Conservation (phyloP, 2,113 vertebrate genomes). For the Guaruba guarouba region DNA sequence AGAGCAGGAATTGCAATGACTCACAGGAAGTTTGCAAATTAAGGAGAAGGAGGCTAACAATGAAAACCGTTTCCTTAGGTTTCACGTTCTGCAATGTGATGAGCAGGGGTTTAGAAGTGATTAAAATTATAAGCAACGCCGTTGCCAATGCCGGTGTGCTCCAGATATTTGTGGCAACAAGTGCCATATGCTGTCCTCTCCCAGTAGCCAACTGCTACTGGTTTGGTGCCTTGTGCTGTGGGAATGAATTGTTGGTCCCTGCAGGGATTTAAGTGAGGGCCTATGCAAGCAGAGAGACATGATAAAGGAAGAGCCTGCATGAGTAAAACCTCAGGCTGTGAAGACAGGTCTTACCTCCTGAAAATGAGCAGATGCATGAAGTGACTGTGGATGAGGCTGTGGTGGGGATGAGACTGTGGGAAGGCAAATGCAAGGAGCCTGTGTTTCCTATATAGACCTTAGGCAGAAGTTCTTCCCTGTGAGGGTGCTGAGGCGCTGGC, state of each 20-base stretch:
- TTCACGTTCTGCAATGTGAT: background rate
- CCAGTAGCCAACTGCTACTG: background rate
- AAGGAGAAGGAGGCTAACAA: conserved; percentile 41
- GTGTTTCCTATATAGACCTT: background rate
- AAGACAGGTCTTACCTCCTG: background rate
- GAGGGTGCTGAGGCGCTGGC: background rate
- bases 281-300: background rate
- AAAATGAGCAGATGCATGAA: rapidly evolving
- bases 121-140: background rate
- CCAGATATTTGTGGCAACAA: background rate
- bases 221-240: background rate
- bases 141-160: background rate
- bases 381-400: rapidly evolving
- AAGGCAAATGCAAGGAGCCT: background rate
- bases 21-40: conserved; percentile 56
- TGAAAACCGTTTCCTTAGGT: conserved; percentile 53
- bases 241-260: background rate
- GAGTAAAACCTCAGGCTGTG: background rate
- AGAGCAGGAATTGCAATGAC: conserved; percentile 61
- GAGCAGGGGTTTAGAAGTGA: conserved; percentile 22
- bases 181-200: background rate
- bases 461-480: background rate
- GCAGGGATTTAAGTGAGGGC: background rate
- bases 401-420: rapidly evolving
- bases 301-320: background rate